Evolutionary conservation across 2,888 invertebrate genomes (phyloP).

Genomic region (Netelia fuscicornis): DNA sequence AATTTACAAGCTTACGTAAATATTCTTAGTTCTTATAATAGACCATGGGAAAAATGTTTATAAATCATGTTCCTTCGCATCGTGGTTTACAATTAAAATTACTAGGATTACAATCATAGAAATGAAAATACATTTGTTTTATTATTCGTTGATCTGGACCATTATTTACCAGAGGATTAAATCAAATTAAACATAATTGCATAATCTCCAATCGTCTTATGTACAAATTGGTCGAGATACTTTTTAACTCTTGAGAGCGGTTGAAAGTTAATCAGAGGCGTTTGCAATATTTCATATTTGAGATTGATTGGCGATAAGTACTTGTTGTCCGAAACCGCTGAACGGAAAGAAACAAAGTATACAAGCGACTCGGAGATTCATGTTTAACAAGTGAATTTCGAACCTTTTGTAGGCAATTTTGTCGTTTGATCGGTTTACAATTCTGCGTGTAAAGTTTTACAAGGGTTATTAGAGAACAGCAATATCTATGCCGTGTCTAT

Average conservation of each 20-base stretch:
- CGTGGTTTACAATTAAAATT: slow-evolving; percentile 11
- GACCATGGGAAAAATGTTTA: slow-evolving; percentile 7
- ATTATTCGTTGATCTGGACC: background rate
- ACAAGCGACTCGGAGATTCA: background rate
- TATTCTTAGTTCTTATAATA: background rate
- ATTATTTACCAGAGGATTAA: background rate
- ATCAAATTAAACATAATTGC: background rate
- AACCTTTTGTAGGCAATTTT: background rate
- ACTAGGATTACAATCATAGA: slow-evolving; percentile 34
- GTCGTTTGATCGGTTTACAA: background rate
- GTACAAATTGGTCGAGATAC: slow-evolving; percentile 54
- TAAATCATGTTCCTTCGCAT: background rate
- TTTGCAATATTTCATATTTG: background rate
- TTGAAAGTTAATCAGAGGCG: slow-evolving; percentile 21
- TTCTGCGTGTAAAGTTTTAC: background rate
- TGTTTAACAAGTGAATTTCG: background rate
- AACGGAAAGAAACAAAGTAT: slow-evolving; percentile 17
- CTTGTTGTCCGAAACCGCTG: slow-evolving; percentile 43
- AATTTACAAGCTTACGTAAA: background rate
- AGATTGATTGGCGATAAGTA: slow-evolving; percentile 52
- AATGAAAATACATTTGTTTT: slow-evolving; percentile 64
- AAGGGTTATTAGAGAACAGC: background rate
- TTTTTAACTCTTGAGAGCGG: slow-evolving; percentile 29
- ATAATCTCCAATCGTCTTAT: slow-evolving; percentile 52
- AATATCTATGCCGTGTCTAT: slow-evolving; percentile 21